Evolutionary conservation across 92 coral and sea anemone species (phyloP).

Genomic region (Blastomussa wellsi): DNA sequence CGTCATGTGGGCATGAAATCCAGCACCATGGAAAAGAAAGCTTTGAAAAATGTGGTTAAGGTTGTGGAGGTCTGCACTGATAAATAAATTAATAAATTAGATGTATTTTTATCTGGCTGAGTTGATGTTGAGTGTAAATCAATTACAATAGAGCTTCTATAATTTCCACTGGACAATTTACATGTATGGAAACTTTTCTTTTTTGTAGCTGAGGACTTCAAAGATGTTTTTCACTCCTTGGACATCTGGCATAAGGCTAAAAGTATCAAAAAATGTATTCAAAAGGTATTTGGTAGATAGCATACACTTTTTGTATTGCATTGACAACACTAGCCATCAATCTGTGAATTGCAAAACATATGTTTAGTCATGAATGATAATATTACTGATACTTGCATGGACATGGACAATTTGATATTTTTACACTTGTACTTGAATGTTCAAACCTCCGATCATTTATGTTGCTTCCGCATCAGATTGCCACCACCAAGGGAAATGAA

Average conservation of each 20-base stretch:
- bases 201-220: slow-evolving; percentile 18
- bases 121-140: not conserved
- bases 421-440: not conserved
- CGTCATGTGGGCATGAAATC: slow-evolving; percentile 25
- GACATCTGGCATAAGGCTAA: slow-evolving; percentile 34
- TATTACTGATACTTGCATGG: no score
- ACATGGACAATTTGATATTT: no score
- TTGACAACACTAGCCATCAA: no score
- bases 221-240: slow-evolving; percentile 15
- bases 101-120: no score
- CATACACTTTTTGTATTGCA: no score
- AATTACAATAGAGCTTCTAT: not conserved
- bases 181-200: not conserved
- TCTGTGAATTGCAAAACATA: no score
- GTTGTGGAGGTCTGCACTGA: slow-evolving; percentile 27
- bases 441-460: not conserved
- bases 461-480: slow-evolving; percentile 32
- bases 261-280: slow-evolving; percentile 32
- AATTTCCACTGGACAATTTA: slow-evolving; percentile 22
- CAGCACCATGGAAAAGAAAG: slow-evolving; percentile 25
- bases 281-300: slow-evolving; percentile 21
- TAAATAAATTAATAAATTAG: not conserved
- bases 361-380: no score
- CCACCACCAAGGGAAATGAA: slow-evolving; percentile 32
- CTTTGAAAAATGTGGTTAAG: not conserved